These are phyloP conservation scores for Progne subis DNA, from an alignment of 2,113 vertebrate species.

Conservation along the genomic window DNA sequence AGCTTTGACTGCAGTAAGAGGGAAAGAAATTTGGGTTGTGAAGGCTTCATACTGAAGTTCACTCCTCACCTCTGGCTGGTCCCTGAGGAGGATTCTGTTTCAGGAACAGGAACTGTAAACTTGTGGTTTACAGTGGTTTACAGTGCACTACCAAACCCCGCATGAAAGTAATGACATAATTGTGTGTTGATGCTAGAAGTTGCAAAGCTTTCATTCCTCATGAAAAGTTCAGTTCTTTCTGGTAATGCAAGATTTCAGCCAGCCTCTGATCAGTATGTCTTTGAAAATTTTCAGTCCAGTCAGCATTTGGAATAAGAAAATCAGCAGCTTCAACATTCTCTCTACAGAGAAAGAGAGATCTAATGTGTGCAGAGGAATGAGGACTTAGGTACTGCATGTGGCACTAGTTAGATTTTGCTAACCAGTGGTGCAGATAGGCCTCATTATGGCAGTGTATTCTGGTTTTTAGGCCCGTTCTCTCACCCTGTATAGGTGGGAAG, in stretches of 20 bases:
- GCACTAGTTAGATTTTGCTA: neutral
- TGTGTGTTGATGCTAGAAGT: neutral
- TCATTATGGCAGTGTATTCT: fast-evolving
- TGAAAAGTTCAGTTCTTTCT: neutral
- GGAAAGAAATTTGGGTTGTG: neutral
- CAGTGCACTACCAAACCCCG: neutral
- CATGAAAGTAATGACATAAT: neutral
- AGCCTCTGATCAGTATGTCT: neutral
- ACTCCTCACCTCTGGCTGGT: neutral
- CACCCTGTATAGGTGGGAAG: neutral
- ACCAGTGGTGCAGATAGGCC: neutral
- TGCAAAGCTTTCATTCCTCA: neutral
- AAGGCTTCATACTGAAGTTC: neutral
- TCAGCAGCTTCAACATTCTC: neutral
- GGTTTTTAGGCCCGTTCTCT: neutral
- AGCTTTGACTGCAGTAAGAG: neutral
- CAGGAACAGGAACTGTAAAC: neutral
- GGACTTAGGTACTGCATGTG: neutral
- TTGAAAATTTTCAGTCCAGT: neutral
- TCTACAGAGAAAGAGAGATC: neutral
- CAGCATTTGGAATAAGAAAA: neutral
- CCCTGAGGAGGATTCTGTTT: neutral
- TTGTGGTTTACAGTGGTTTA: neutral
- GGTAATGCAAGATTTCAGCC: neutral
- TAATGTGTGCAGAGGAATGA: neutral